Base-by-base conservation (phyloP, 2,888 invertebrate genomes). In the Sclerodermus sp. region DNA sequence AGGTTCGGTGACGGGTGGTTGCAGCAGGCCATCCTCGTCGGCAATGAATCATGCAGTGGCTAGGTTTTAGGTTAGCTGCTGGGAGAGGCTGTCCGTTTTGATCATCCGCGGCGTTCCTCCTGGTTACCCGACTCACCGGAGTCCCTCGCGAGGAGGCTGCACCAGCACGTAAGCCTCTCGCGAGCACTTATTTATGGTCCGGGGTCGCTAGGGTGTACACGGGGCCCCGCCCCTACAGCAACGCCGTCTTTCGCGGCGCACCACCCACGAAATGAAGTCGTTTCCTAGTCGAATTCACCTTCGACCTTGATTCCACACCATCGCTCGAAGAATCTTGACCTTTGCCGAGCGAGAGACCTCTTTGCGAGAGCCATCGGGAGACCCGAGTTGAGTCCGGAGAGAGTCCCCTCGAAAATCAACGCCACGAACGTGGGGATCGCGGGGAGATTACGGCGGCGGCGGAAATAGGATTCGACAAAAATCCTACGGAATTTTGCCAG, bases 161-260 rank as follows among this genome's bases (percentile, higher is more conserved):
- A 43, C 39, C 55, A 50, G 56, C 53, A 53, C 58, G 55, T 69
- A 71, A 69, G 70, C 71, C 72, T 68, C 62, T 62, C 58, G 61
- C 58, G 61, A 70, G 70, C 71, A 74, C 74, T 77, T 77, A 77
- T 77, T 77, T 77, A 77, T 77, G 76, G 77, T 73, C 68, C 64
- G 66, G 74, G 77, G 73, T 76, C 72, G 75, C 57, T 57, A 57
- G 71, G 70, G 71, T 76, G 71, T 69, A 66, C 64, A 62, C 60
- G 60, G 71, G 65, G 68, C 70, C 34, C 34, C 76, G 74, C 76
- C 75, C 70, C 68, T 62, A 67, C 63, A 67, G 59, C 64, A 56
- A 49, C 51, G 32, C 54, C 65, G 67, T 64, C 65, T 71, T 63
- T 62, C 67, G 58, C 67, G 55, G 56, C 57, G 55, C 58, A 64